Evolutionary conservation across 92 coral and sea anemone species (phyloP), one percentile per base, ranked within the genome.

Genomic region (Palythoa caribaeorum): DNA sequence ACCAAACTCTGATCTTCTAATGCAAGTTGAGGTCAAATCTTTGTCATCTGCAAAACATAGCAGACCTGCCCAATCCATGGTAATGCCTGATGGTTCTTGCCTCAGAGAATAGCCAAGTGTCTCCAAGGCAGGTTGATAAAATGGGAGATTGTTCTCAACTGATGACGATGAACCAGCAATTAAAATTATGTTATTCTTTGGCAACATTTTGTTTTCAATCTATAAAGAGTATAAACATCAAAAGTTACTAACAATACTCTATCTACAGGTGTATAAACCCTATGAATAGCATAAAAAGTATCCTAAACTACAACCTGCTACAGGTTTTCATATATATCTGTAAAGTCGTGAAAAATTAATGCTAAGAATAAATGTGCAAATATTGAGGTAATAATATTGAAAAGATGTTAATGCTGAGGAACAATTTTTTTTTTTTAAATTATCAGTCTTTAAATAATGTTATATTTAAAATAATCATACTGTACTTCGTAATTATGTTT

Each of bases 131-230:
- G 86, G 76, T 69, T 66, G 60, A 81, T 81, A 81, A 65, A 81
- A 81, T 9, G 39, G 59, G n/a, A 81, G 47, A 38, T 65, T 81
- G 52, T 71, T 81, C 76, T 81, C 44, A 66, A 66, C 6, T 66
- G 86, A 40, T 17, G 6, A 10, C 40, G 60, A 5, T 13, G 57
- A 66, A 35, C 86, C 86, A 66, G 62, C 28, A n/a, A 65, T 40
- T 52, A 19, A 50, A 81, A 81, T 28, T 39, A 20, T 71, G n/a
- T 81, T 52, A 11, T 54, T 38, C 5, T 15, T 71, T 39, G 76
- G 75, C 21, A 81, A 48, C 19, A 63, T 20, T 47, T 81, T 81
- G 21, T 66, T 68, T 81, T 81, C 86, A 81, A 81, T 81, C 86
- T 81, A 36, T 52, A 81, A 81, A 38, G 15, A 20, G 12, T 8